phyloP scores from a whole-genome alignment of 2,797 vertebrate genomes.

The Bufotes viridis region DNA sequence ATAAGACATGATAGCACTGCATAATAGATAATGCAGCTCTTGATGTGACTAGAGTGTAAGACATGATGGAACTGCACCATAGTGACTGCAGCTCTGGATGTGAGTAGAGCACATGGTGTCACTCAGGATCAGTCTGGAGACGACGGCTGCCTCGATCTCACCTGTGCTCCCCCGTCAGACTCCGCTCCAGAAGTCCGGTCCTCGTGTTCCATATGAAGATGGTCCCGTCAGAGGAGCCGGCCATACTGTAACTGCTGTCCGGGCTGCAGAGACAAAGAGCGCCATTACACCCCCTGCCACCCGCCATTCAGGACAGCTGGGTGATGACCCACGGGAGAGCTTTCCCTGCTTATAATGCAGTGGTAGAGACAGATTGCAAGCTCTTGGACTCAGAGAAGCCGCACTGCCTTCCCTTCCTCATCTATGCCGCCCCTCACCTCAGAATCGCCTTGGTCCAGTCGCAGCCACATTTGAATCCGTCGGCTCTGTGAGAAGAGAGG shows the following conservation, averaged over 20 bases:
- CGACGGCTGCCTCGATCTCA: no score
- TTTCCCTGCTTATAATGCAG: no score
- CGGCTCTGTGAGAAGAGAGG: slow-evolving; percentile 73
- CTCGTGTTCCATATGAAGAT: slow-evolving; percentile 85
- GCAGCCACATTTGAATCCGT: slow-evolving; percentile 87
- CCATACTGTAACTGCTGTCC: slow-evolving; percentile 79
- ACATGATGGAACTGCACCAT: no score
- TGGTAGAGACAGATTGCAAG: not conserved
- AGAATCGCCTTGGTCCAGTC: slow-evolving; percentile 89
- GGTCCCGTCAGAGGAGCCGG: slow-evolving; percentile 81
- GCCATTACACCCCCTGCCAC: no score
- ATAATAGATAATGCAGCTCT: not conserved
- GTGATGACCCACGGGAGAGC: no score
- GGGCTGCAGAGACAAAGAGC: slow-evolving; percentile 72
- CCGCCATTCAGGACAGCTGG: no score
- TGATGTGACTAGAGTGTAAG: no score
- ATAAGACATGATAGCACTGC: not conserved
- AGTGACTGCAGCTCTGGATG: no score
- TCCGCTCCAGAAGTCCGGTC: slow-evolving; percentile 78
- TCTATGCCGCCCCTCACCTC: slow-evolving; percentile 75
- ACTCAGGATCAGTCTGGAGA: no score
- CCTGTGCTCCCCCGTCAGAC: slow-evolving; percentile 81
- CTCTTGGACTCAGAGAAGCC: not conserved
- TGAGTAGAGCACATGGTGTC: no score
- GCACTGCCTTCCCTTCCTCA: not conserved